These are phyloP conservation scores for Entelurus aequoreus DNA, from an alignment of 2,113 vertebrate species.

Conservation along the genomic window DNA sequence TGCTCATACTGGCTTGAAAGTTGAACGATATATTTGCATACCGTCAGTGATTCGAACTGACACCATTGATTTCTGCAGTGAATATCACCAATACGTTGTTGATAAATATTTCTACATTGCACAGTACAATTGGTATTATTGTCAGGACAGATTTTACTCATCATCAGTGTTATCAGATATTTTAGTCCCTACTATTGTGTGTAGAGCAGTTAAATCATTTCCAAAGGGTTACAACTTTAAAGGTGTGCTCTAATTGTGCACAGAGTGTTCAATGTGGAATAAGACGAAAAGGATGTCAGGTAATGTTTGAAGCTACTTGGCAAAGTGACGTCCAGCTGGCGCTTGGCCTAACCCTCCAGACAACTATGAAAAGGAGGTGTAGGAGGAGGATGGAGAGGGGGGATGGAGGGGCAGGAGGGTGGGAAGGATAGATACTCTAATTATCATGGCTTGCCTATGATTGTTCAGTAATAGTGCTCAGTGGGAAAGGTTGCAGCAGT, in stretches of 20 bases:
- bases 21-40: slow-evolving; percentile 37
- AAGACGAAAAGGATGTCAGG: slow-evolving; percentile 11
- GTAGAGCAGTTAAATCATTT: background rate
- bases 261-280: background rate
- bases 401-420: slow-evolving; percentile 42
- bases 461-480: slow-evolving; percentile 83
- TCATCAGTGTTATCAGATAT: background rate
- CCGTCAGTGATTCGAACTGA: slow-evolving; percentile 52
- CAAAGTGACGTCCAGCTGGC: slow-evolving; percentile 20
- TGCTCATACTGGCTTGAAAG: slow-evolving; percentile 32
- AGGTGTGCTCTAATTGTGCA: background rate
- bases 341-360: slow-evolving; percentile 32
- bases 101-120: background rate
- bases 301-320: slow-evolving; percentile 32
- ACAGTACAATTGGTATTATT: background rate
- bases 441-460: slow-evolving; percentile 81
- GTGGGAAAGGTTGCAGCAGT: slow-evolving; percentile 81
- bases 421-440: slow-evolving; percentile 76
- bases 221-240: background rate
- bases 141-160: background rate
- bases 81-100: slow-evolving; percentile 33
- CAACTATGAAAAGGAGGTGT: slow-evolving; percentile 50
- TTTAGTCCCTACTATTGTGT: background rate
- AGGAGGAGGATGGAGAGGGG: slow-evolving; percentile 35
- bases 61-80: slow-evolving; percentile 36